Conservation (phyloP, 2,797 vertebrate species). For the Trachurus trachurus region DNA sequence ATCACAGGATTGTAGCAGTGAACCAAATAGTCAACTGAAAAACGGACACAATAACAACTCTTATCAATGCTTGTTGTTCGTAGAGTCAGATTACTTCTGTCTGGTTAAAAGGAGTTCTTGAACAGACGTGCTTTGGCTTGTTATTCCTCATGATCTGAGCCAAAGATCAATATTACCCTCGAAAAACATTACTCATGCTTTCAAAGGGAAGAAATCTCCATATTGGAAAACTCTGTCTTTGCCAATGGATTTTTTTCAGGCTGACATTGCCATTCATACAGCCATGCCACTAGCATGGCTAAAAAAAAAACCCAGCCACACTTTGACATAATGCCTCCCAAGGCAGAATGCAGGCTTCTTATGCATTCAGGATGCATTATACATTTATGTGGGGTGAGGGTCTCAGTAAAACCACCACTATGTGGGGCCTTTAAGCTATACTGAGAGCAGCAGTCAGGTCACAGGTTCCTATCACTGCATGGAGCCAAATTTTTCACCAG, state of each 20-base stretch:
- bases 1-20: conserved; percentile 25
- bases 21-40: conserved; percentile 41
- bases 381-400: conserved; percentile 18
- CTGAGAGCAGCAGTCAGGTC: conserved; percentile 44
- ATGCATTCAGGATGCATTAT: conserved; percentile 44
- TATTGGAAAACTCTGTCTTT: conserved; percentile 32
- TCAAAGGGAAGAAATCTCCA: conserved; percentile 39
- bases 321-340: conserved; percentile 19
- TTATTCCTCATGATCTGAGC: conserved; percentile 46
- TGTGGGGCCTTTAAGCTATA: conserved; percentile 40
- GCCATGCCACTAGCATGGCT: neutral
- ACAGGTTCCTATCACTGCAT: conserved; percentile 39
- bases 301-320: neutral
- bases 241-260: neutral
- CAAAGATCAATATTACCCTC: conserved; percentile 42
- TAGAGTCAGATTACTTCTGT: conserved; percentile 14
- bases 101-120: conserved; percentile 7
- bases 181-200: conserved; percentile 48
- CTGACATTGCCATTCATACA: neutral
- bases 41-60: conserved; percentile 13
- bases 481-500: conserved; percentile 33
- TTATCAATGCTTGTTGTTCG: neutral
- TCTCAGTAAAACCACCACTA: conserved; percentile 13
- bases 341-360: conserved; percentile 31
- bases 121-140: conserved; percentile 4